Conservation (phyloP, 2,888 invertebrate genomes). For the Drosophila setosimentum region DNA sequence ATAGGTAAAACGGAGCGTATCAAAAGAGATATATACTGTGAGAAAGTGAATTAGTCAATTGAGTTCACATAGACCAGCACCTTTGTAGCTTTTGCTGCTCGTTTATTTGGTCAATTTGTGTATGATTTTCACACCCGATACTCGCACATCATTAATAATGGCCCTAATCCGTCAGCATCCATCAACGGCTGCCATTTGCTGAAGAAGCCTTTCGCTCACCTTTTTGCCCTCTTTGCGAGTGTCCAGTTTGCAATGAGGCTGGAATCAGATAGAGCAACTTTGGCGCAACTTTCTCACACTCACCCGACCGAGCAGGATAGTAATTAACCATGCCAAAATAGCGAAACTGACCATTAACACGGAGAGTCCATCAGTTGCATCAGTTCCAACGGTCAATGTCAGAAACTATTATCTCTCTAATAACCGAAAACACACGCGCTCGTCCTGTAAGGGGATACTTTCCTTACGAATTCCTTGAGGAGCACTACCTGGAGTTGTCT, state of each 20-base stretch:
- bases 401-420: slow-evolving; percentile 83
- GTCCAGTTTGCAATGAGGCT: slow-evolving; percentile 35
- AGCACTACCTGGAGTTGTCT: slow-evolving; percentile 34
- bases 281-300: slow-evolving; percentile 81
- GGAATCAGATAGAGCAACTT: slow-evolving; percentile 51
- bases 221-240: slow-evolving; percentile 28
- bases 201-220: slow-evolving; percentile 58
- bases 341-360: slow-evolving; percentile 82
- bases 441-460: slow-evolving; percentile 77
- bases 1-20: neutral
- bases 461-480: slow-evolving; percentile 62
- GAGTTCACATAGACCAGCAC: slow-evolving; percentile 36
- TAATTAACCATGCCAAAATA: slow-evolving; percentile 84
- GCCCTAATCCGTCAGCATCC: slow-evolving; percentile 79
- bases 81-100: slow-evolving; percentile 43
- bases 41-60: slow-evolving; percentile 21
- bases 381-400: slow-evolving; percentile 73
- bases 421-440: slow-evolving; percentile 84
- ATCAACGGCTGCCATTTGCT: slow-evolving; percentile 49
- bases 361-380: slow-evolving; percentile 40
- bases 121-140: slow-evolving; percentile 54
- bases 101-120: slow-evolving; percentile 65
- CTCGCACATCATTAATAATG: slow-evolving; percentile 80
- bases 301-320: slow-evolving; percentile 53
- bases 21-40: slow-evolving; percentile 15